Conservation (phyloP, 2,797 vertebrate genomes). For the Clarias pachynema region DNA sequence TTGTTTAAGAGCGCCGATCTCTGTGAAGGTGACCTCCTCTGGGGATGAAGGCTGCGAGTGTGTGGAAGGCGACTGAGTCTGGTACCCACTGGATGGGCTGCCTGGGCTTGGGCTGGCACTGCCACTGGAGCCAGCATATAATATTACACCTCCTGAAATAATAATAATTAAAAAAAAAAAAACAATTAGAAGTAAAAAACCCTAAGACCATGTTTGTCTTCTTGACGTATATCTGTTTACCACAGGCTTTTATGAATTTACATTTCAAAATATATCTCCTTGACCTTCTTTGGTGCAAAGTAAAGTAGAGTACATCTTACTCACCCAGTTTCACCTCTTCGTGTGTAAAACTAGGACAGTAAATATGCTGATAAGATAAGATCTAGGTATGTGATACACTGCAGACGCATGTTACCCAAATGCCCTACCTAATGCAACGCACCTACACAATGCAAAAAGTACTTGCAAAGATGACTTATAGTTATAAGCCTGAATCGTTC, state of each 20-base stretch:
- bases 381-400: slow-evolving; percentile 28
- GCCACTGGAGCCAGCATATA: slow-evolving; percentile 79
- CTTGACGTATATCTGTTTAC: not conserved
- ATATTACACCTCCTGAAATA: slow-evolving; percentile 74
- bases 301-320: slow-evolving; percentile 8
- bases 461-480: not conserved
- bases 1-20: slow-evolving; percentile 76
- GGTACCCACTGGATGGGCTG: slow-evolving; percentile 81
- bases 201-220: not conserved
- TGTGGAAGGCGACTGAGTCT: slow-evolving; percentile 77
- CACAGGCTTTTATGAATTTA: not conserved
- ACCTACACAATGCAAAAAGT: not conserved
- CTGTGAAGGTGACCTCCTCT: slow-evolving; percentile 80
- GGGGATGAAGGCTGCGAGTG: slow-evolving; percentile 78
- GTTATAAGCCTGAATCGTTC: not conserved
- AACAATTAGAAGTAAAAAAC: not conserved
- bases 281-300: not conserved
- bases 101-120: slow-evolving; percentile 76
- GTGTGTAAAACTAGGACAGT: slow-evolving; percentile 28
- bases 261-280: not conserved
- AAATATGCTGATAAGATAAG: slow-evolving; percentile 29
- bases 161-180: not conserved
- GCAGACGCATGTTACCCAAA: slow-evolving; percentile 16
- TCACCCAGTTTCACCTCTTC: not conserved
- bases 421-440: not conserved